Percentiles rank a stretch among this genome's conserved stretches.
Evolutionary conservation across 2,113 vertebrate species (phyloP).

Genomic region (Hystrix brachyura): DNA sequence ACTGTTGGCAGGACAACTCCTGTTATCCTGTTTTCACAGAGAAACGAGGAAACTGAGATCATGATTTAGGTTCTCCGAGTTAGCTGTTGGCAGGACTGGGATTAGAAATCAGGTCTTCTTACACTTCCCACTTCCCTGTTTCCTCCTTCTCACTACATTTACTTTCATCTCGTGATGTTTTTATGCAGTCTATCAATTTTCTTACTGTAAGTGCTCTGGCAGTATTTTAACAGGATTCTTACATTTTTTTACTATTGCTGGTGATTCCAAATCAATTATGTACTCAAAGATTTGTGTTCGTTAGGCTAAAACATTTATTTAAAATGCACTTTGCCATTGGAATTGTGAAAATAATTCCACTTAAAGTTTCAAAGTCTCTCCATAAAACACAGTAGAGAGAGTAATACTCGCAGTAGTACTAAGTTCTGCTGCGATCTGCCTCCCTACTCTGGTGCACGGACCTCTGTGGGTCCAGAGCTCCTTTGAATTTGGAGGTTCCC

Average conservation of each 20-base stretch:
- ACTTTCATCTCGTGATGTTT: not conserved
- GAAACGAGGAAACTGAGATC: slow-evolving; percentile 66
- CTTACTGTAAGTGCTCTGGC: not conserved
- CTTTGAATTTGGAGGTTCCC: not conserved
- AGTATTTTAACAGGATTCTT: slow-evolving; percentile 6
- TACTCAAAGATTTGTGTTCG: not conserved
- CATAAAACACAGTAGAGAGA: not conserved
- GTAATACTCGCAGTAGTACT: not conserved
- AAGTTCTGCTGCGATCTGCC: not conserved
- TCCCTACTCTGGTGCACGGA: not conserved
- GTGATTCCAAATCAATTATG: not conserved
- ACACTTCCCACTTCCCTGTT: not conserved
- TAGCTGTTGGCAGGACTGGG: slow-evolving; percentile 22
- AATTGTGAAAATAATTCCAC: not conserved
- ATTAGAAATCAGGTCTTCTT: slow-evolving; percentile 10
- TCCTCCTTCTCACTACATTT: not conserved
- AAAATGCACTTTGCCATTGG: not conserved
- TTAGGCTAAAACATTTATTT: slow-evolving; percentile 28
- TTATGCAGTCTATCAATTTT: not conserved
- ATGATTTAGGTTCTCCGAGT: slow-evolving; percentile 29
- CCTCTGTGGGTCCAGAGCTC: not conserved
- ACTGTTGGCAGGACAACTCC: slow-evolving; percentile 13
- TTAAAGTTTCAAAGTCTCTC: not conserved
- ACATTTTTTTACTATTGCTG: not conserved
- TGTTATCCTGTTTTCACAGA: slow-evolving; percentile 70